Evolutionary conservation across 2,888 invertebrate species (phyloP), one percentile per base, ranked within the genome.

Genomic region (Clistopyga incitator): DNA sequence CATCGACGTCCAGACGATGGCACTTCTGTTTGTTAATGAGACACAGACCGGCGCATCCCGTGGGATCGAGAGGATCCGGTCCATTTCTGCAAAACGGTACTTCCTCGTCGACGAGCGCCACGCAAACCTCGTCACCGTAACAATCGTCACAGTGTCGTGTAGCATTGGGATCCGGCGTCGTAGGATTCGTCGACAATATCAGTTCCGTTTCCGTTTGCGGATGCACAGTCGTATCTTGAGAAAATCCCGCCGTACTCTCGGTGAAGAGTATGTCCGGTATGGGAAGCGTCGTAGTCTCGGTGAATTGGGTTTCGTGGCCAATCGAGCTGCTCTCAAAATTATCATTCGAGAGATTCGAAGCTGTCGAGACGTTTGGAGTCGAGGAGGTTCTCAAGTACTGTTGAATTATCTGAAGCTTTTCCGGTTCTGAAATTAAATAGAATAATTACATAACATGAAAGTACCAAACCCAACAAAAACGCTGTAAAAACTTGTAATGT

Each of bases 21-120:
- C 94, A 94, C 86, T 91, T 92, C 81, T 94, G 93, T 74, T 89
- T 91, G 78, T 91, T 91, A 47, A 92, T 89, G 47, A 90, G 86
- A 84, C 94, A 94, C 38, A 93, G 89, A 2, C 94, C 94, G 11
- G 91, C 93, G 84, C 94, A 94, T 80, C 95, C 95, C 87, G 95
- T 95, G 2, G 95, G 95, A 89, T 96, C 96, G 13, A 94, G 92
- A 3, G 92, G 90, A 89, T 96, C 95, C 20, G 92, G 88, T 6
- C 94, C 93, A 52, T 90, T 89, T 88, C 94, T 94, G 90, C 96
- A 96, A 65, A 94, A 93, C 3, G 96, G 95, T 65, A 94, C 94
- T 68, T 95, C 94, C 88, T 95, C 95, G 86, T 93, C 94, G 87
- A 95, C 94, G 87, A 95, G 94, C 70, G 95, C 94, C 92, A 96